Base-by-base conservation (phyloP, 2,797 vertebrate genomes). In the Gambusia yucatana region DNA sequence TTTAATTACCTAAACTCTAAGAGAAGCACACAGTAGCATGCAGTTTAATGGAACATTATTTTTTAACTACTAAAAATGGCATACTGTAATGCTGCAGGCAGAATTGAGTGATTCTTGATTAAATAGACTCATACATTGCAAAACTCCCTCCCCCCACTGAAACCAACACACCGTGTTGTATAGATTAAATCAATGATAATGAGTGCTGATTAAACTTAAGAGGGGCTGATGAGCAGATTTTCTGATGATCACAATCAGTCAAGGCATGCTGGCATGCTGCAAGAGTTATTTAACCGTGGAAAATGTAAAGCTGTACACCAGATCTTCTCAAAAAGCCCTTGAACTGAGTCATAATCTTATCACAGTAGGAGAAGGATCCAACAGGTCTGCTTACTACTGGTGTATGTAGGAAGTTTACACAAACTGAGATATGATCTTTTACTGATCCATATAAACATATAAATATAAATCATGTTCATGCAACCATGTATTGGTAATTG, bases 211-310 rank as follows among this genome's bases (percentile, higher is more conserved):
- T 33, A 13, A 86, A 73, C 28, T 75, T 70, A 22, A 59, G 36
- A 70, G 69, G 22, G 72, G 41, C 55, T 52, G 36, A 28, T 52
- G 10, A 57, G 78, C 25, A 43, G 39, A 69, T 79, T 75, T 79
- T 75, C 74, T 77, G 41, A 77, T 52, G 57, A 77, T 75, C 36
- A 39, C 36, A 76, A 69, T 80, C 57, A 73, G 46, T 72, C 39
- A 67, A 67, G 57, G 33, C 47, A 8, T 72, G 75, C 67, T 72
- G 46, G 14, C 46, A 52, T 1, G 2, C 28, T 46, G 28, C 57
- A 25, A 63, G 75, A 16, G n/a, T n/a, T 65, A 44, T 65, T 36
- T 50, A 7, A 20, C 16, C 1, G 3, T 16, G 16, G 14, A 59
- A 63, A 61, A 52, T 36, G 46, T 76, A 63, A 16, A 72, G 55